phyloP scores from a whole-genome alignment of 2,888 invertebrate genomes.

The Muschampia plurimacula region DNA sequence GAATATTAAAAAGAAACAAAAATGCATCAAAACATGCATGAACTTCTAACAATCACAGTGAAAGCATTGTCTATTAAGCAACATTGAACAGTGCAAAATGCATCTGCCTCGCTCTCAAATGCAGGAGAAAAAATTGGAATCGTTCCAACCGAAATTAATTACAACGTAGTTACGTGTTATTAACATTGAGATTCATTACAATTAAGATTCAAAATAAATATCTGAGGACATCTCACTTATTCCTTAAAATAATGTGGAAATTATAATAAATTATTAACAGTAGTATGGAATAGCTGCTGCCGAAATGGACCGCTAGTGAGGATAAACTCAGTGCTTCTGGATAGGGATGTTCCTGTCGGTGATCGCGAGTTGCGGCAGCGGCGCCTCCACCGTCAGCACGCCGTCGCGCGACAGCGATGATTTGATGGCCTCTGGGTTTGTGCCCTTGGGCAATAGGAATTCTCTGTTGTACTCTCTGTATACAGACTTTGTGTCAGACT shows the following conservation, averaged over 20 bases:
- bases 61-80: slow-evolving; percentile 70
- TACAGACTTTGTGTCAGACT: slow-evolving; percentile 97
- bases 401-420: slow-evolving; percentile 98
- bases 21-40: slow-evolving; percentile 68
- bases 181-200: slow-evolving; percentile 78
- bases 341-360: slow-evolving; percentile 94
- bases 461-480: slow-evolving; percentile 99
- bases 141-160: slow-evolving; percentile 62
- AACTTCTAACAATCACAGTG: slow-evolving; percentile 67
- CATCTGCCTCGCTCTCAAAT: slow-evolving; percentile 58
- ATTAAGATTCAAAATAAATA: slow-evolving; percentile 78
- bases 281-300: slow-evolving; percentile 82
- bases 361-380: slow-evolving; percentile 94
- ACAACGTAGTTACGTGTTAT: slow-evolving; percentile 51
- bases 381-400: slow-evolving; percentile 98
- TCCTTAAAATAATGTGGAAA: slow-evolving; percentile 78
- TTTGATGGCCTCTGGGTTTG: slow-evolving; percentile 98
- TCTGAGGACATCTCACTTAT: slow-evolving; percentile 69
- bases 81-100: slow-evolving; percentile 59
- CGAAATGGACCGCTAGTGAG: slow-evolving; percentile 54
- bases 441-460: slow-evolving; percentile 98
- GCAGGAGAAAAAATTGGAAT: slow-evolving; percentile 53
- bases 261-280: slow-evolving; percentile 84
- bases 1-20: slow-evolving; percentile 60
- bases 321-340: slow-evolving; percentile 82